Evolutionary conservation across 2,888 invertebrate genomes (phyloP), one percentile per base, ranked within the genome.

Genomic region (Luffia ferchaultella): DNA sequence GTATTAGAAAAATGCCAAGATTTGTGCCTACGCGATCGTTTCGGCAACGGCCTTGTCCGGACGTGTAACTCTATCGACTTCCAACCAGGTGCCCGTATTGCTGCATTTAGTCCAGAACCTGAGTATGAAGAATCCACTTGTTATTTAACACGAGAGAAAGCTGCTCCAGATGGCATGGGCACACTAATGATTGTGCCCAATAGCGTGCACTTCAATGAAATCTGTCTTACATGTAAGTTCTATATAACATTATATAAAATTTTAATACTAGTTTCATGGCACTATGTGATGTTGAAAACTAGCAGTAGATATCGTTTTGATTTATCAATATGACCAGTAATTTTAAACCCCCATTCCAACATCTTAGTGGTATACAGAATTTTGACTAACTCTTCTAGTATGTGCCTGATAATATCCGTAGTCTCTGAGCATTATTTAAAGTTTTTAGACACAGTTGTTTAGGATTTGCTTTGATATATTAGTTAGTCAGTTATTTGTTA

Each of bases 61-160:
- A 89, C 92, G 1, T 96, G 95, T 70, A 90, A 92, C 54, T 95
- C 95, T 45, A 95, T 96, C 59, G 95, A 96, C 74, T 96, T 95
- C 67, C 93, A 94, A 73, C 95, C 95, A 0, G 96, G 95, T 51
- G 92, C 92, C 57, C 86, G 94, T 42, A 93, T 93, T 57, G 91
- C 93, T 30, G 92, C 92, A 0, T 94, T 91, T 62, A 93, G 91
- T 57, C 90, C 91, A 5, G 88, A 89, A 56, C 90, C 93, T 1
- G 94, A 94, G 64, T 95, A 93, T 65, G 95, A 95, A 64, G 95
- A 95, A 65, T 94, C 94, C 12, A 91, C 92, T 16, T 95, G 95
- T 65, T 95, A 93, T 68, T 73, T 96, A 55, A 93, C 94, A 0
- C 85, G 93, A 40, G 95, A 95, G 68, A 93, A 93, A 62, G 92